Base-by-base conservation (phyloP, 2,888 invertebrate genomes). In the Ametastegia equiseti region DNA sequence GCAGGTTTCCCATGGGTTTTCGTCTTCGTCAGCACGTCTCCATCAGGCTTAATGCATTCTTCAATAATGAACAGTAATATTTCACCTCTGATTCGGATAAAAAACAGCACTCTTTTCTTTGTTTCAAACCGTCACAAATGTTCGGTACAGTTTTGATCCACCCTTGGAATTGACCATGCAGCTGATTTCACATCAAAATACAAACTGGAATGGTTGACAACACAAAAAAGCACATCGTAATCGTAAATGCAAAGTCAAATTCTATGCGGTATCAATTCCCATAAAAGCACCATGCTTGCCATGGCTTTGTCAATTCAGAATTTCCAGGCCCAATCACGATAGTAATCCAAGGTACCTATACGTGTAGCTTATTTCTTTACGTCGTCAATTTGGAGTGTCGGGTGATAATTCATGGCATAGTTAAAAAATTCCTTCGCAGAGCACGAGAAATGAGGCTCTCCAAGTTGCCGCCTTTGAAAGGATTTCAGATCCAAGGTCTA, bases 41-140 rank as follows among this genome's bases (percentile, higher is more conserved):
- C 67, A 4, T 39, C 39, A 2, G 1, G 15, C 39, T 9, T n/a
- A n/a, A n/a, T n/a, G 23, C 39, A 19, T 23, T 33, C 19, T 67
- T 39, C 39, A 67, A 67, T 67, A 67, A 67, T 67, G 36, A 39
- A 67, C 13, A 39, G 67, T 67, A n/a, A 23, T 39, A 67, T 67
- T 67, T 67, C 39, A 39, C 39, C 19, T 15, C 19, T 67, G 36
- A 39, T n/a, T 23, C 67, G 15, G 39, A 39, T 27, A 67, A 67
- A 67, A 39, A 3, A 6, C 60, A 15, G n/a, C n/a, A 19, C 36
- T 39, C 67, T 67, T 13, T 65, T 65, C 36, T 39, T 23, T 39
- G 39, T 67, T 39, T 39, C 67, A 67, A 15, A 67, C 39, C 39
- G 67, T 23, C 39, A n/a, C 4, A 33, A 9, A 36, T 36, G 39